These are phyloP conservation scores for Magallana nippona DNA, from an alignment of 2,888 invertebrate species.

Conservation along the genomic window DNA sequence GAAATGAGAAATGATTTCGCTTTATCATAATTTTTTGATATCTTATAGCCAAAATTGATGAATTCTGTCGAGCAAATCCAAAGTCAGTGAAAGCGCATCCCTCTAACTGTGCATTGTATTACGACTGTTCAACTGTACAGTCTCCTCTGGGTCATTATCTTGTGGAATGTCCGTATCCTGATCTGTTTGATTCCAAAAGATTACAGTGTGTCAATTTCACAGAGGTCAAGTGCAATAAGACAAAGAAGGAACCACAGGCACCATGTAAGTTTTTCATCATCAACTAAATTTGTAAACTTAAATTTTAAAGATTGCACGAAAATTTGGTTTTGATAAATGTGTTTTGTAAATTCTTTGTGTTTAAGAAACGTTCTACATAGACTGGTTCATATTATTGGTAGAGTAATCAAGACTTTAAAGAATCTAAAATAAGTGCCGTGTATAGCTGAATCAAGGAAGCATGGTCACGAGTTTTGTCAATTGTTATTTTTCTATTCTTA, in stretches of 20 bases:
- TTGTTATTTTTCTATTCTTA: no score
- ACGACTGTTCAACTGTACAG: constrained; percentile 39
- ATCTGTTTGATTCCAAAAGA: constrained; percentile 52
- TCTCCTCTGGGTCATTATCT: neutral
- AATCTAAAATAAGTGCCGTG: no score
- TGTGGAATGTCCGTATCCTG: constrained; percentile 55
- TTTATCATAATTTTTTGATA: neutral
- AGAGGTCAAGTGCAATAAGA: constrained; percentile 47
- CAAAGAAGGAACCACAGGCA: neutral
- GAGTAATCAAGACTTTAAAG: no score
- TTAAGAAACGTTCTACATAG: no score
- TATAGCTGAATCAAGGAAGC: no score
- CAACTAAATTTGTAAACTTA: no score
- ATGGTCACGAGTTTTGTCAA: no score
- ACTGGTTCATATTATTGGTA: no score
- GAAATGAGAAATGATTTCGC: neutral
- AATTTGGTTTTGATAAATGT: no score
- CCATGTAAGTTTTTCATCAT: no score
- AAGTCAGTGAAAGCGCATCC: constrained; percentile 45
- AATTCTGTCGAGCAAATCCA: constrained; percentile 36
- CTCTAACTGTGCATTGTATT: constrained; percentile 46
- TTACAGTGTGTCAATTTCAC: constrained; percentile 52
- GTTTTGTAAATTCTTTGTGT: no score
- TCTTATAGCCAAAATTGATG: constrained; percentile 7
- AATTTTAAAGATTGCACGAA: no score